Base-by-base conservation (phyloP, 2,113 vertebrate species). In the Prunella himalayana region DNA sequence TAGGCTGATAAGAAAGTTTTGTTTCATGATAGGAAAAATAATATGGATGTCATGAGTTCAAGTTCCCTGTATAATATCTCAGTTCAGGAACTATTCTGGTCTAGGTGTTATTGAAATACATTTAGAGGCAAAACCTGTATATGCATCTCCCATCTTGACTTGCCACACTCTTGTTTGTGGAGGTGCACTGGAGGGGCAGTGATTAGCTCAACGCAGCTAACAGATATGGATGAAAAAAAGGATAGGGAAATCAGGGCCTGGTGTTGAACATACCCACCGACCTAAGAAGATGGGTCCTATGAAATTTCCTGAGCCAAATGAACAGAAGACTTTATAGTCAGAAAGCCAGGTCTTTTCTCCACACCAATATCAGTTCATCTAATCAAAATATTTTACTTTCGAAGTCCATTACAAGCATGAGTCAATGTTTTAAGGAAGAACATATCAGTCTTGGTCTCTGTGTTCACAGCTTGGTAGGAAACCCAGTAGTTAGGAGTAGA, bases 401-500 rank as follows among this genome's bases (percentile, higher is more conserved):
- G 82, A 79, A 72, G 7, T 31, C 84, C 22, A 41, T 27, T 51
- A n/a, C 4, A 41, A 82, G 17, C 13, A 63, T 16, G 9, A 68
- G 89, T 53, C 25, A n/a, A 10, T 85, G 20, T 50, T 81, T 90
- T 59, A 57, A 56, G 71, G 64, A 84, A 56, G 22, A 77, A 13
- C 13, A 8, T 24, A 42, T 42, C 12, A 24, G 28, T 60, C 13
- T 57, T 75, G 6, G 14, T 61, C 33, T 82, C 42, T 75, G 16
- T 39, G 21, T 91, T 89, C 65, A 76, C 15, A 76, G 11, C 5
- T 53, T 66, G 18, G 16, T 47, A 47, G 25, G 28, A 90, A 92
- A 84, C 33, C 15, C 44, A n/a, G 61, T 93, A 93, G 86, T 96
- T 94, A 97, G 83, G 85, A 84, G 81, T 54, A 93, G 81, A 80